Conservation (phyloP, 2,113 vertebrate genomes). For the Ailuropoda melanoleuca region DNA sequence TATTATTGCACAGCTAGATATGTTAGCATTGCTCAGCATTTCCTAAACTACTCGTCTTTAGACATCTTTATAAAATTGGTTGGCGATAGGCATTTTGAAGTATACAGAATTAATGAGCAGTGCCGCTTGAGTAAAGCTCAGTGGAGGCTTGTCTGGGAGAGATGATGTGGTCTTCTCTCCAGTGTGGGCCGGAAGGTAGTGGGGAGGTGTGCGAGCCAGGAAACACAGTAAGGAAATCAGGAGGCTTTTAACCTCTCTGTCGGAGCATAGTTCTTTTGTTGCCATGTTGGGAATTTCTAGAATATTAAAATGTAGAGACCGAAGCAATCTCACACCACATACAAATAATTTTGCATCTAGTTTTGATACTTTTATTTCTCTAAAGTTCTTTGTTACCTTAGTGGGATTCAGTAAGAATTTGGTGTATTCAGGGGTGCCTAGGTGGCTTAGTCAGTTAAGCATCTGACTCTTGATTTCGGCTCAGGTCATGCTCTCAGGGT, state of each 20-base stretch:
- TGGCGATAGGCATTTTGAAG: background rate
- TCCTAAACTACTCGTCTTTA: background rate
- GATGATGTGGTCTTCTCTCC: background rate
- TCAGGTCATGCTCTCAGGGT: background rate
- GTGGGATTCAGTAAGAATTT: background rate
- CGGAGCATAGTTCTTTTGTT: background rate
- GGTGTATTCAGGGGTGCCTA: background rate
- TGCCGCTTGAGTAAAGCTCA: background rate
- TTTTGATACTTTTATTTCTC: conserved; percentile 15
- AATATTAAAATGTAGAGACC: background rate
- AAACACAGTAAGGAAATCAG: background rate
- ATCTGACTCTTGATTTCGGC: background rate
- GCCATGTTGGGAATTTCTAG: background rate
- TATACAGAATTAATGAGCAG: background rate
- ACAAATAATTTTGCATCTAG: background rate
- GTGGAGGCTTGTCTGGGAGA: background rate
- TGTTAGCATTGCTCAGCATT: background rate
- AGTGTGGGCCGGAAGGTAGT: background rate
- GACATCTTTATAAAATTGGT: background rate
- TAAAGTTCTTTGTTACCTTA: background rate
- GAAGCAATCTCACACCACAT: background rate
- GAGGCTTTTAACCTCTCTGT: background rate
- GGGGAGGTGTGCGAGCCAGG: background rate
- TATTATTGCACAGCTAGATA: background rate
- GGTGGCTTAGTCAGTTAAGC: background rate